Evolutionary conservation across 2,888 invertebrate species (phyloP).

Genomic region (Drosophila histrio): DNA sequence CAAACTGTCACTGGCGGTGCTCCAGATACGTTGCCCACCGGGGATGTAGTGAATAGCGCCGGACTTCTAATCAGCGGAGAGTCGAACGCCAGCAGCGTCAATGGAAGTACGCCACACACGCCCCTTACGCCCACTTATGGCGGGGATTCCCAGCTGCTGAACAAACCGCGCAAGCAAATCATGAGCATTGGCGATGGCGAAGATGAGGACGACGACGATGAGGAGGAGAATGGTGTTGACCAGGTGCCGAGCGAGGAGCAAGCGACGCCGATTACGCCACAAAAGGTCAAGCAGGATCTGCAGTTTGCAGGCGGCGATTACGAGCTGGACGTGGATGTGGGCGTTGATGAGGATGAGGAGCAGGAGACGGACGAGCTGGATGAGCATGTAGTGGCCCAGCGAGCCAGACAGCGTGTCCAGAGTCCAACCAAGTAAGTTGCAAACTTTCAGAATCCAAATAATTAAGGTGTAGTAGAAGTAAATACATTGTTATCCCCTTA

Average conservation of each 20-base stretch:
- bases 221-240: constrained; percentile 27
- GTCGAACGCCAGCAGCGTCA: constrained; percentile 54
- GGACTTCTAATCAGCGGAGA: constrained; percentile 85
- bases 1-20: constrained; percentile 83
- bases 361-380: constrained; percentile 49
- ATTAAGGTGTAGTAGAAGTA: too few relatives aligned
- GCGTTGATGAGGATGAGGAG: constrained; percentile 35
- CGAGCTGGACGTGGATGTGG: constrained; percentile 60
- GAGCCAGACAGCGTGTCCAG: constrained; percentile 63
- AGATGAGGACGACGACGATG: constrained; percentile 60
- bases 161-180: constrained; percentile 85
- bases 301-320: constrained; percentile 52
- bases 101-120: constrained; percentile 43
- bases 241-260: constrained; percentile 8
- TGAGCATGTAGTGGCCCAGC: constrained; percentile 46
- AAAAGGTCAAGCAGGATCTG: constrained; percentile 34
- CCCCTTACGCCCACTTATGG: constrained; percentile 88
- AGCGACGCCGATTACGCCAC: constrained; percentile 36
- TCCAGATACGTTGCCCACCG: constrained; percentile 72
- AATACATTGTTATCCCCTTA: too few relatives aligned
- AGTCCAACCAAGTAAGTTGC: constrained; percentile 84
- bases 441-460: too few relatives aligned
- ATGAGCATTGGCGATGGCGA: constrained; percentile 73
- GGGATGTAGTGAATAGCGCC: constrained; percentile 84
- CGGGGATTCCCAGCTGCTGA: constrained; percentile 88